Percentiles rank a stretch among this genome's conserved stretches.
Conservation (phyloP, 1,140 invertebrate species). For the Drosophila ananassae region DNA sequence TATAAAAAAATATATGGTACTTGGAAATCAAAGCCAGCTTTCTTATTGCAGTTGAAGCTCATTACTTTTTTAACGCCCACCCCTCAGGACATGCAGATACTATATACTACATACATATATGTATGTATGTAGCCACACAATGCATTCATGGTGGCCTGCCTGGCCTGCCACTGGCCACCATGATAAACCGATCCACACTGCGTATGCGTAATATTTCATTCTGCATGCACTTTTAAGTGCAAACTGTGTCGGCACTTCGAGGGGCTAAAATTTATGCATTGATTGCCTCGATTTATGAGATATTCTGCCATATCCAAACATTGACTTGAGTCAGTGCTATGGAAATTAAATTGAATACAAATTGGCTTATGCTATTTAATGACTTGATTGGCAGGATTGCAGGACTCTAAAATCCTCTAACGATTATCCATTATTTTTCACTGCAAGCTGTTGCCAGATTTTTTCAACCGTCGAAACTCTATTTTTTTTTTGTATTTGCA, state of each 20-base stretch:
- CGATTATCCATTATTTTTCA: conserved; percentile 20
- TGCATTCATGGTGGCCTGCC: neutral
- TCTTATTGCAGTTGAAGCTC: conserved; percentile 63
- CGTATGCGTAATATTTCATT: conserved; percentile 75
- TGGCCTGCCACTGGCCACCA: conserved; percentile 18
- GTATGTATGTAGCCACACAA: neutral
- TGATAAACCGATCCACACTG: conserved; percentile 57
- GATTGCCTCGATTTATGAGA: conserved; percentile 61
- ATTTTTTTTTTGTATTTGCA: conserved; percentile 30
- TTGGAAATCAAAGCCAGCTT: conserved; percentile 56
- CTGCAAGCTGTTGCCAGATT: conserved; percentile 39
- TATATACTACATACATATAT: neutral
- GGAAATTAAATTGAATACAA: too few relatives aligned
- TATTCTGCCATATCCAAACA: conserved; percentile 35
- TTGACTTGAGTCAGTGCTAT: conserved; percentile 1
- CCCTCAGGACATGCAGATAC: neutral
- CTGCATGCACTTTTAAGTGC: conserved; percentile 56
- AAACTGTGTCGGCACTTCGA: conserved; percentile 13
- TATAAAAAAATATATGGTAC: conserved; percentile 30
- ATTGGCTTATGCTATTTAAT: neutral
- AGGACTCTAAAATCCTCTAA: neutral
- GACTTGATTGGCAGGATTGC: neutral
- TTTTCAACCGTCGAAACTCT: conserved; percentile 6
- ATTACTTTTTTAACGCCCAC: conserved; percentile 64
- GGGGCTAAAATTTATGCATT: conserved; percentile 69